phyloP scores from a whole-genome alignment of 2,113 vertebrate genomes.

The Psettodes erumei region DNA sequence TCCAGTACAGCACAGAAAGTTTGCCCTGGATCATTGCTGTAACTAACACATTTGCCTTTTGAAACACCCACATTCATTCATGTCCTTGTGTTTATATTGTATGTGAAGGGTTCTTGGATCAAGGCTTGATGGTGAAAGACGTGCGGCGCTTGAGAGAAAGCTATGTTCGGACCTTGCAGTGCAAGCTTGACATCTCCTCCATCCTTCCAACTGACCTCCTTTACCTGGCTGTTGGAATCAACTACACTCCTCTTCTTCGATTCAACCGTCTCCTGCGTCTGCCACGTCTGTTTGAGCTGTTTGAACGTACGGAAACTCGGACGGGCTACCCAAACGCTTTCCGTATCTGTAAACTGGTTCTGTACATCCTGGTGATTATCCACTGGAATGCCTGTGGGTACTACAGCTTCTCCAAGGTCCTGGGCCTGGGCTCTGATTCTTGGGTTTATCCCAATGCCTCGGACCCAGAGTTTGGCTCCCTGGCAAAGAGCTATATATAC shows the following conservation, averaged over 20 bases:
- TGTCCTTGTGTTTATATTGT: neutral
- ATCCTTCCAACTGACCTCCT: constrained; percentile 92
- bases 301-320: constrained; percentile 93
- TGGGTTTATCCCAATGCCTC: constrained; percentile 97
- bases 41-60: neutral
- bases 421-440: constrained; percentile 92
- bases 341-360: constrained; percentile 91
- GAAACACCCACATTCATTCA: neutral
- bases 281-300: constrained; percentile 94
- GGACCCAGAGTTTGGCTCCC: constrained; percentile 87
- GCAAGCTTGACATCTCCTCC: constrained; percentile 91
- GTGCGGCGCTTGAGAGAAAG: constrained; percentile 84
- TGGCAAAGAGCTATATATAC: constrained; percentile 90
- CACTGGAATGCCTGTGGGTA: constrained; percentile 98
- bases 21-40: neutral
- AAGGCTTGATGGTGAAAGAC: constrained; percentile 93
- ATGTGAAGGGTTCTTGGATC: constrained; percentile 91
- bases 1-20: neutral
- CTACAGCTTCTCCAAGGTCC: constrained; percentile 94
- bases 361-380: constrained; percentile 96
- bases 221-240: constrained; percentile 85
- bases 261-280: constrained; percentile 94
- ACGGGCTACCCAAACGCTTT: constrained; percentile 94
- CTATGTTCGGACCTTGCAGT: constrained; percentile 88
- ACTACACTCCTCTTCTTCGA: constrained; percentile 89